Conservation (phyloP, 1,140 invertebrate genomes). For the Hyphantria cunea region DNA sequence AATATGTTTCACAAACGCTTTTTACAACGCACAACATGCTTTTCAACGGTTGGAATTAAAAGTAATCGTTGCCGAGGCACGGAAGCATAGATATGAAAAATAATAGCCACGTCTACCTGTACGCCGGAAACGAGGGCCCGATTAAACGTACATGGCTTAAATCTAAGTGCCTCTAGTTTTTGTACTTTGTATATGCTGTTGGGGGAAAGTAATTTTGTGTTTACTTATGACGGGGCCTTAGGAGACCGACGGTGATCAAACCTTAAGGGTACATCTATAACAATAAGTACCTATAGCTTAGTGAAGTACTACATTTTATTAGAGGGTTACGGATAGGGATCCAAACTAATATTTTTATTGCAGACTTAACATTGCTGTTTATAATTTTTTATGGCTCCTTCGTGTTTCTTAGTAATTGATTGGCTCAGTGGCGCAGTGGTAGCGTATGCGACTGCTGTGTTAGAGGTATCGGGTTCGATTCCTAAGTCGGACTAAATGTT, state of each 20-base stretch:
- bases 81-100: constrained; percentile 72
- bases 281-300: not conserved
- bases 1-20: constrained; percentile 59
- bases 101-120: constrained; percentile 59
- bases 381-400: too few relatives aligned
- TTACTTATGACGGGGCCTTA: not conserved
- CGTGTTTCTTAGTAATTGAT: too few relatives aligned
- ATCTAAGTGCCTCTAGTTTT: constrained; percentile 37
- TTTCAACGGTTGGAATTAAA: constrained; percentile 72
- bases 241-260: constrained; percentile 5
- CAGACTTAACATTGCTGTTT: too few relatives aligned
- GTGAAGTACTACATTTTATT: not conserved
- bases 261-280: not conserved
- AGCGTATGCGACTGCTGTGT: too few relatives aligned
- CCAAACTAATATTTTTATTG: too few relatives aligned
- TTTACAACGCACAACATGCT: constrained; percentile 55
- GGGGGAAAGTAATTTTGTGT: constrained; percentile 4
- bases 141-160: constrained; percentile 48
- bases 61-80: constrained; percentile 66
- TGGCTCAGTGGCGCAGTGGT: too few relatives aligned
- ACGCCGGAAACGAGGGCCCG: constrained; percentile 49
- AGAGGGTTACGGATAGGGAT: not conserved
- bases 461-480: too few relatives aligned
- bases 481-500: too few relatives aligned
- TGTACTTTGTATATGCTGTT: constrained; percentile 5